Evolutionary conservation across 1,140 invertebrate genomes (phyloP), one percentile per base, ranked within the genome.

Genomic region (Papilio xuthus): DNA sequence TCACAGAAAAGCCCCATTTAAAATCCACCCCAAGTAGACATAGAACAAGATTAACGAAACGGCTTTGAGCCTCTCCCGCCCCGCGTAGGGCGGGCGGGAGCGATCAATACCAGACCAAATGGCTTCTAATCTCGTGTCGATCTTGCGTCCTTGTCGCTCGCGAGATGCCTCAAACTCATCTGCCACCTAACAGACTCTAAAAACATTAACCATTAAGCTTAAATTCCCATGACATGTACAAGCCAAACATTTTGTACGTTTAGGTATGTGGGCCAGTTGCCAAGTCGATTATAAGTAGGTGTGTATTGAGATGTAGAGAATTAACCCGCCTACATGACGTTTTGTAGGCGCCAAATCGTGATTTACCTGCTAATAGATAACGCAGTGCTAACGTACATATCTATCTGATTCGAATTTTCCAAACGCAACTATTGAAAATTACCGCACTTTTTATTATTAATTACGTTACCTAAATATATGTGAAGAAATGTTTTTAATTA

Each of bases 81-180:
- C 75, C 70, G 78, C 74, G 76, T 78, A 50, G 78, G 82, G 82
- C 82, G 79, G 82, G 80, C 80, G 75, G 74, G 74, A 76, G 77
- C 89, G 90, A 91, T 91, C 90, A 88, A 91, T 91, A 91, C 88
- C 47, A 63, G 77, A 84, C 80, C 47, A 69, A 79, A 82, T 67
- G 82, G 83, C 88, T 86, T 90, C 89, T 91, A 90, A 90, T 91
- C 90, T 90, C 85, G 69, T 73, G 41, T 47, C 26, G 72, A 86
- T 90, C 85, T 88, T 91, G 85, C 88, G 86, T 91, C 90, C 87
- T 89, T 91, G 84, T 90, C 86, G 70, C 83, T 72, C 89, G n/a
- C 74, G 84, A 88, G 88, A 85, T 86, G 81, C 77, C 81, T 83
- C 77, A 78, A 50, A 77, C 78, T 79, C 80, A 82, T 85, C 81